Percentiles rank a stretch among this genome's conserved stretches.
Conservation (phyloP, 2,888 invertebrate species). For the Tholera decimalis region DNA sequence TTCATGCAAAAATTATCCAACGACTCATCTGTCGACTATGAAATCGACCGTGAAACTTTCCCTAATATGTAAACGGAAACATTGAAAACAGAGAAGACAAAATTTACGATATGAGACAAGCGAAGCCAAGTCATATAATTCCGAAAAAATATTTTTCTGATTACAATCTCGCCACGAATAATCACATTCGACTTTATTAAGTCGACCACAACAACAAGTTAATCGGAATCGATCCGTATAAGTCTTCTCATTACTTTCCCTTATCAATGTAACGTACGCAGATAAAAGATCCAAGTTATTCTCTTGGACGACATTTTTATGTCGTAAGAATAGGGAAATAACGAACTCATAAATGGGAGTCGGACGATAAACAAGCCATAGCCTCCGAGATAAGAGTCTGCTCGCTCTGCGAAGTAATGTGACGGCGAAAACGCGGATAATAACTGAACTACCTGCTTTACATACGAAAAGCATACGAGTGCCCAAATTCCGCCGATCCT, state of each 20-base stretch:
- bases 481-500: conserved; percentile 55
- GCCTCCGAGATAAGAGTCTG: conserved; percentile 82
- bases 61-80: conserved; percentile 75
- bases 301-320: conserved; percentile 89
- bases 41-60: conserved; percentile 71
- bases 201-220: conserved; percentile 83
- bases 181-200: conserved; percentile 74
- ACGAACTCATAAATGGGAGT: conserved; percentile 89
- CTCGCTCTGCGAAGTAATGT: conserved; percentile 77
- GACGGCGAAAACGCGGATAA: conserved; percentile 73
- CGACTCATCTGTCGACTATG: conserved; percentile 73
- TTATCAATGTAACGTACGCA: conserved; percentile 86
- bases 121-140: conserved; percentile 55
- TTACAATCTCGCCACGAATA: conserved; percentile 61
- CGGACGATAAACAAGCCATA: conserved; percentile 88
- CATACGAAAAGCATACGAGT: conserved; percentile 64
- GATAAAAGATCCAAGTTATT: conserved; percentile 86
- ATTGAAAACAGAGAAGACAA: conserved; percentile 72
- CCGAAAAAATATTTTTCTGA: conserved; percentile 58
- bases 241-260: conserved; percentile 87
- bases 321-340: conserved; percentile 89
- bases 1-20: conserved; percentile 74
- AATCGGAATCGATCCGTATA: conserved; percentile 83
- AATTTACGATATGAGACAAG: conserved; percentile 66
- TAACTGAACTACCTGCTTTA: conserved; percentile 70